A percentile compares a stretch with the other conserved stretches of the same genome.
Conservation (phyloP, 2,113 vertebrate species). For the Bos javanicus region DNA sequence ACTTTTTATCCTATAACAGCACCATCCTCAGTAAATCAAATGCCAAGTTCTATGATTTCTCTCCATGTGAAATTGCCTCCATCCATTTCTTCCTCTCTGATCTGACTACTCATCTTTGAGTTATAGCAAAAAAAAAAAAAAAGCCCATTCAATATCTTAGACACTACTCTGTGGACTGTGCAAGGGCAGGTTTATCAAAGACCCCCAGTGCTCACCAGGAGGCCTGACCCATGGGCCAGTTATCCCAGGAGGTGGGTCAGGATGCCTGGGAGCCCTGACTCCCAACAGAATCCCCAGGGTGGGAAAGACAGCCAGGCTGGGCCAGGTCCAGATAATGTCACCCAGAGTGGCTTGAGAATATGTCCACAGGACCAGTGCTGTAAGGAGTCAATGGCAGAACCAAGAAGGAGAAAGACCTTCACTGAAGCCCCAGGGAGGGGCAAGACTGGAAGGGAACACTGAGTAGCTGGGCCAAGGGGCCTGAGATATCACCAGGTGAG, state of each 20-base stretch:
- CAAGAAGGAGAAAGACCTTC: neutral
- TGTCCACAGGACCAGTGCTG: neutral
- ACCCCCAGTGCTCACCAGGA: neutral
- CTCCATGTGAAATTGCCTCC: neutral
- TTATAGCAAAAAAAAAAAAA: neutral
- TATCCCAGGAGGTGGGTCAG: neutral
- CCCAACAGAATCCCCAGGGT: neutral
- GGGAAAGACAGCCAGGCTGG: neutral
- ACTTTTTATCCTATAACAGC: neutral
- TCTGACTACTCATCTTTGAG: neutral
- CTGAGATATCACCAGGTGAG: neutral
- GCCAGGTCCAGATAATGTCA: neutral
- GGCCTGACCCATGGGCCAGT: fast-evolving
- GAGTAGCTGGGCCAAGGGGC: neutral
- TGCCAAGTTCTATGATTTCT: neutral
- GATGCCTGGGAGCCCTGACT: neutral
- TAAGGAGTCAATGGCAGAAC: neutral
- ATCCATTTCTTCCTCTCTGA: neutral
- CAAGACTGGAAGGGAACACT: neutral
- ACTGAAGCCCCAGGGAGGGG: neutral
- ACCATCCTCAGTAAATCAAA: neutral
- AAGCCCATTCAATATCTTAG: neutral
- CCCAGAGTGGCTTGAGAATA: neutral
- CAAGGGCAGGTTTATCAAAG: neutral
- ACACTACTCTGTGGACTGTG: fast-evolving